Percentiles rank a stretch among this genome's conserved stretches.
Conservation (phyloP, 2,888 invertebrate genomes). For the Tribolium freemani region DNA sequence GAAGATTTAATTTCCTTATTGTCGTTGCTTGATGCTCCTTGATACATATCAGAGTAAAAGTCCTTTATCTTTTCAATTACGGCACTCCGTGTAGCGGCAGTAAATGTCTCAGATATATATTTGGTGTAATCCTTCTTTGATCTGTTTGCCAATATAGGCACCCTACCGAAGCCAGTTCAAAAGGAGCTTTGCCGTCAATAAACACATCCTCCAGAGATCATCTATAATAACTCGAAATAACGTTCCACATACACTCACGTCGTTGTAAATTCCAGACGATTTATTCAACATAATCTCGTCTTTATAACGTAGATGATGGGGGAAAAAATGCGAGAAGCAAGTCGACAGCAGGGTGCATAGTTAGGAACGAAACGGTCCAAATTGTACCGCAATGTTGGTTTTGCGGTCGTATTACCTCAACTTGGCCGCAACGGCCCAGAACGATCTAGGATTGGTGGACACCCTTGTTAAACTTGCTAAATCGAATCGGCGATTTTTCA, state of each 20-base stretch:
- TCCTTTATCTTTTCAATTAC: conserved; percentile 33
- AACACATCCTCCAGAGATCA: conserved; percentile 46
- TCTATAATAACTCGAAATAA: conserved; percentile 47
- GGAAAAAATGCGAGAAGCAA: not conserved
- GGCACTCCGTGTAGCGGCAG: conserved; percentile 1
- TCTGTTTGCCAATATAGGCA: conserved; percentile 37
- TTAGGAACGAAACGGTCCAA: conserved; percentile 46
- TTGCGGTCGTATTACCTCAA: conserved; percentile 51
- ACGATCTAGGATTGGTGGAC: conserved; percentile 33
- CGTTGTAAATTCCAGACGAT: conserved; percentile 45
- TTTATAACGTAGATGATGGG: conserved; percentile 30
- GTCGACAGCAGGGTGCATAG: not conserved
- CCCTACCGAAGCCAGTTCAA: conserved; percentile 29
- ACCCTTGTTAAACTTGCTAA: conserved; percentile 9
- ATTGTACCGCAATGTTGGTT: conserved; percentile 51
- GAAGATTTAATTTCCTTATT: conserved; percentile 5
- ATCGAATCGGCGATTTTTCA: not conserved
- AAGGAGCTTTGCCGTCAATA: conserved; percentile 41
- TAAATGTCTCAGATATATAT: conserved; percentile 34
- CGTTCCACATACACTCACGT: conserved; percentile 28
- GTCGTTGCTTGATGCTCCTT: not conserved
- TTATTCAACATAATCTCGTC: conserved; percentile 42
- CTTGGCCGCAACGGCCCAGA: conserved; percentile 28
- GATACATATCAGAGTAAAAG: conserved; percentile 9
- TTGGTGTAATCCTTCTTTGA: conserved; percentile 38